Conservation (phyloP, 2,888 invertebrate species). For the Nomada ruficornis region DNA sequence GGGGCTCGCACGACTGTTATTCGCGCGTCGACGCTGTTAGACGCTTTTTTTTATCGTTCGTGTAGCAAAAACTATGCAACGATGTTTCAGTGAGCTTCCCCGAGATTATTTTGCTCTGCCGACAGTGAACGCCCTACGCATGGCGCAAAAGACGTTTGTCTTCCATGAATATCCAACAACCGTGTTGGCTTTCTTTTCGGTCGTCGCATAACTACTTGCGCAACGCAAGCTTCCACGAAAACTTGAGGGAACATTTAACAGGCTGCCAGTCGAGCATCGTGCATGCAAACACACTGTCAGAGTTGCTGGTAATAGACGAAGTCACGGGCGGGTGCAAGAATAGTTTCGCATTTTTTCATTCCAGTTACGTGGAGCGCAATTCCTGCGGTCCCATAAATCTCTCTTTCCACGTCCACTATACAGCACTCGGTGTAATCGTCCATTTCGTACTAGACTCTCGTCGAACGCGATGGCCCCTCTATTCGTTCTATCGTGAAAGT, state of each 20-base stretch:
- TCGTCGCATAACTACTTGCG: slow-evolving; percentile 14
- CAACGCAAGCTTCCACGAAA: background rate
- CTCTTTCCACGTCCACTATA: slow-evolving; percentile 54
- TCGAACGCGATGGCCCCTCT: slow-evolving; percentile 61
- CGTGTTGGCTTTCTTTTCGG: slow-evolving; percentile 3
- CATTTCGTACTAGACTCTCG: slow-evolving; percentile 68
- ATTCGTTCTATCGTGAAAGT: slow-evolving; percentile 60
- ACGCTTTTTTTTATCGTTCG: background rate
- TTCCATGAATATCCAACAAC: background rate
- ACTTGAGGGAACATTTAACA: slow-evolving; percentile 31
- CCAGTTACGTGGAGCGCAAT: slow-evolving; percentile 68
- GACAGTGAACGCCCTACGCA: too few relatives aligned
- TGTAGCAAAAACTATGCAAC: background rate
- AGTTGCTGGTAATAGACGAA: slow-evolving; percentile 59
- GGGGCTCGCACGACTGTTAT: background rate
- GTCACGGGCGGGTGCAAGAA: slow-evolving; percentile 46
- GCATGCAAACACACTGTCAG: slow-evolving; percentile 18
- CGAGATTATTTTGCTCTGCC: background rate
- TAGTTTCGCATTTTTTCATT: slow-evolving; percentile 60
- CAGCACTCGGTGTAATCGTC: slow-evolving; percentile 69
- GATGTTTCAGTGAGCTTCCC: background rate
- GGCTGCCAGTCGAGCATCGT: slow-evolving; percentile 1
- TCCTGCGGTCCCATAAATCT: slow-evolving; percentile 74
- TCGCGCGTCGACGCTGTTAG: background rate
- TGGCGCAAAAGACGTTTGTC: background rate